Conservation (phyloP, 2,797 vertebrate species). For the Anniella stebbinsi region DNA sequence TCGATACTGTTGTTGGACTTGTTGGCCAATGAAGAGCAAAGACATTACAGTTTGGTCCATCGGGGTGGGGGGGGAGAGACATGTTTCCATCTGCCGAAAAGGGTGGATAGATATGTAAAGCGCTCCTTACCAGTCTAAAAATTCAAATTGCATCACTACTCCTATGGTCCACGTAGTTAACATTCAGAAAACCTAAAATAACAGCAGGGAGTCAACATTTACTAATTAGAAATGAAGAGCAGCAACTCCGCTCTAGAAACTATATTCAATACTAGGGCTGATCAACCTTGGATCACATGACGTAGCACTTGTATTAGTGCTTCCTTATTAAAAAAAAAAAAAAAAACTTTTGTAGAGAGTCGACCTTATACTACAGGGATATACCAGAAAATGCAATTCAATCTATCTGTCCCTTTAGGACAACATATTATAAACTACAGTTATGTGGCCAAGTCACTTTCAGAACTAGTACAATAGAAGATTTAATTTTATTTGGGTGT, state of each 20-base stretch:
- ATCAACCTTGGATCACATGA: not conserved
- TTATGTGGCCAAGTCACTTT: constrained; percentile 5
- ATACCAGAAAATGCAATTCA: not conserved
- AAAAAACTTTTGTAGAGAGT: not conserved
- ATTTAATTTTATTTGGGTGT: constrained; percentile 1
- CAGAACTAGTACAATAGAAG: not conserved
- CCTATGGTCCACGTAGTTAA: not conserved
- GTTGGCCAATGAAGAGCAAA: not conserved
- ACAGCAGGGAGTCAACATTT: not conserved
- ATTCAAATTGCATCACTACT: not conserved
- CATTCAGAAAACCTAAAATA: not conserved
- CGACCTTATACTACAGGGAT: not conserved
- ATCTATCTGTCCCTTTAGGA: not conserved
- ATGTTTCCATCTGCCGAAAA: not conserved
- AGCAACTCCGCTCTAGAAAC: not conserved
- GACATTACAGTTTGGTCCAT: not conserved
- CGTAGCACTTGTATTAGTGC: not conserved
- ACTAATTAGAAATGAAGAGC: not conserved
- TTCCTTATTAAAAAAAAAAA: not conserved
- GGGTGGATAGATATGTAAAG: not conserved
- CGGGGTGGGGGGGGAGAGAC: no score
- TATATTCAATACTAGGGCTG: not conserved
- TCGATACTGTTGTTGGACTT: not conserved
- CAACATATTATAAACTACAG: not conserved
- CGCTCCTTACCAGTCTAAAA: not conserved